These are phyloP conservation scores for Brachypalpus laphriformis DNA, from an alignment of 2,888 invertebrate species.

Conservation along the genomic window DNA sequence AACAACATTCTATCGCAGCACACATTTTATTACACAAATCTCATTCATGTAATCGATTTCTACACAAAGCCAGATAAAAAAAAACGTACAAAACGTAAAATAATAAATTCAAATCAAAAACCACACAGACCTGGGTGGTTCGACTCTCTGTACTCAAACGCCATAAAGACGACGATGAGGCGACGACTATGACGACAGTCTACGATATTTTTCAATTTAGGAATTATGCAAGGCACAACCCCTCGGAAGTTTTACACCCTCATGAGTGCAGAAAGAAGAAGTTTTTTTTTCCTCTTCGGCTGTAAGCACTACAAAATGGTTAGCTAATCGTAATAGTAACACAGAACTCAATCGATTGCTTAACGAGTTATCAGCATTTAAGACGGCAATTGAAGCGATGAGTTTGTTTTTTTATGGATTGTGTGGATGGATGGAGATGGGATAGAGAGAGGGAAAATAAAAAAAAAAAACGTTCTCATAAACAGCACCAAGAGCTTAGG, in stretches of 20 bases:
- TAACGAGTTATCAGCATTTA: slow-evolving; percentile 38
- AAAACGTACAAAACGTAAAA: neutral
- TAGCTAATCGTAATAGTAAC: slow-evolving; percentile 23
- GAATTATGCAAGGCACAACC: slow-evolving; percentile 23
- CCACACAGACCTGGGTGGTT: neutral
- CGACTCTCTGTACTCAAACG: neutral
- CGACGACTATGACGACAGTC: neutral
- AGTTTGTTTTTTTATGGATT: no score
- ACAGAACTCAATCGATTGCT: slow-evolving; percentile 33
- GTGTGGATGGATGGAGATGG: no score
- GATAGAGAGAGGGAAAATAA: no score
- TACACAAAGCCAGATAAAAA: neutral
- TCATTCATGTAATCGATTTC: slow-evolving; percentile 9
- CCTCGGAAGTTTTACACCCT: neutral
- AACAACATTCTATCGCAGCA: neutral
- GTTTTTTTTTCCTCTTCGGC: neutral
- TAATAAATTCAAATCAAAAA: slow-evolving; percentile 14
- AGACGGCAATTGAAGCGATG: neutral
- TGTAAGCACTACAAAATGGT: slow-evolving; percentile 18
- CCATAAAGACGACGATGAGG: neutral
- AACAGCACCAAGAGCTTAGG: neutral
- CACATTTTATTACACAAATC: neutral
- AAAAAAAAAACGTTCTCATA: no score
- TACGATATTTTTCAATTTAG: neutral
- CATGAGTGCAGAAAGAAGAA: neutral